These are phyloP conservation scores for Callithrix jacchus DNA, from an alignment of 2,113 vertebrate species.

Conservation along the genomic window DNA sequence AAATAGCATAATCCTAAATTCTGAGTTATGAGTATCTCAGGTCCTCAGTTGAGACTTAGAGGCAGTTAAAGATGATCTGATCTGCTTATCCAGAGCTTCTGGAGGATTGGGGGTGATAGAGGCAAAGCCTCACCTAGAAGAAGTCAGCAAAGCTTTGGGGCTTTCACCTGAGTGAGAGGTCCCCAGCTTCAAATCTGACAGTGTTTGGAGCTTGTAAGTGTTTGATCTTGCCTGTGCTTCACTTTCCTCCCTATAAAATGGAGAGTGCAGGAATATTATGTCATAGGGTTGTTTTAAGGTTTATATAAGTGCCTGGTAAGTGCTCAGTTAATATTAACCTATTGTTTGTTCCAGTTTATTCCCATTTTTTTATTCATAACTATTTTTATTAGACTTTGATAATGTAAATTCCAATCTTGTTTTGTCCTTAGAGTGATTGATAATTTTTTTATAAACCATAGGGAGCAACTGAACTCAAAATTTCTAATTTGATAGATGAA, in stretches of 20 bases:
- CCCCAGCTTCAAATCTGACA: neutral
- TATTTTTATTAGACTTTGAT: neutral
- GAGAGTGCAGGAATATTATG: neutral
- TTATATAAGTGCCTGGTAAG: neutral
- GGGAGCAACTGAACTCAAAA: neutral
- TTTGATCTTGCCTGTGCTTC: neutral
- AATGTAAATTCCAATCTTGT: neutral
- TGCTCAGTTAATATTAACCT: neutral
- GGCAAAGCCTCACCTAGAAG: neutral
- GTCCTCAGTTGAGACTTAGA: neutral
- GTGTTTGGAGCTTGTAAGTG: too few species aligned
- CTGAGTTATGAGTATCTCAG: neutral
- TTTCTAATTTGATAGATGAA: neutral
- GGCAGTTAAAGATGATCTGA: neutral
- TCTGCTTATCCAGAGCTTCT: neutral
- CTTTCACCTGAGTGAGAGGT: neutral
- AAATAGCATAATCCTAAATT: neutral
- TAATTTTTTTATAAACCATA: constrained; percentile 6
- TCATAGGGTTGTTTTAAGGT: neutral
- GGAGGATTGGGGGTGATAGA: neutral
- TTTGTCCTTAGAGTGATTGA: neutral
- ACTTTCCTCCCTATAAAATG: neutral
- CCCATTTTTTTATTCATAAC: neutral
- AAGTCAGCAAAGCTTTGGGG: neutral
- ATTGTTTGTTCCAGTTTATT: neutral